phyloP scores from a whole-genome alignment of 2,113 vertebrate species.

The Onychorhynchus coronatus region DNA sequence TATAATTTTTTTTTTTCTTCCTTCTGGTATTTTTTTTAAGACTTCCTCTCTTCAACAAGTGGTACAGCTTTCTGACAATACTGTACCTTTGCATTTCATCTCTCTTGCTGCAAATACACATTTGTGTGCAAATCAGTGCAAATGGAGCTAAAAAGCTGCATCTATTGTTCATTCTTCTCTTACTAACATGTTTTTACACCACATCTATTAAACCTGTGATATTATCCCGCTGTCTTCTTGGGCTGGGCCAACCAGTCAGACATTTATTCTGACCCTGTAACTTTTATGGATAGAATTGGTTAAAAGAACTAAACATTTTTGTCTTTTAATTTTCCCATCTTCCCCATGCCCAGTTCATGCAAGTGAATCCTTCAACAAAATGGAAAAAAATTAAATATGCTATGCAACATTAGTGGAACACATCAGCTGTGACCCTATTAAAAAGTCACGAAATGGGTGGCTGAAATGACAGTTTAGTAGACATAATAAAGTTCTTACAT shows the following conservation, averaged over 20 bases:
- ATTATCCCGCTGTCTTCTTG: background rate
- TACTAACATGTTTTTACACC: background rate
- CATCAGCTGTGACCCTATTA: background rate
- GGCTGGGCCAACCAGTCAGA: background rate
- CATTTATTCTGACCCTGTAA: background rate
- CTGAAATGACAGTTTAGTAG: background rate
- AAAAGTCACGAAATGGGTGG: background rate
- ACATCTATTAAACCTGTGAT: background rate
- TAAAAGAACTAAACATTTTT: background rate
- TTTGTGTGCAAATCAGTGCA: background rate
- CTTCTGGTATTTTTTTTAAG: background rate
- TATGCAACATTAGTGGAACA: background rate
- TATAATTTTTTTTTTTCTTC: background rate
- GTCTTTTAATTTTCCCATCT: background rate
- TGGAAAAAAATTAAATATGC: background rate
- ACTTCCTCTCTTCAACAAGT: background rate
- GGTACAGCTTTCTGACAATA: background rate
- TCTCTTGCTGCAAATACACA: background rate
- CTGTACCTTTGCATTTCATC: background rate
- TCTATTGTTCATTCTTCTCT: background rate
- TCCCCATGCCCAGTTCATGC: background rate
- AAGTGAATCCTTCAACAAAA: background rate
- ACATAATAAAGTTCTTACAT: background rate
- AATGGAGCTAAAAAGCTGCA: background rate
- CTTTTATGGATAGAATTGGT: background rate